Evolutionary conservation across 2,888 invertebrate species (phyloP).

Genomic region (Caenorhabditis sulstoni): DNA sequence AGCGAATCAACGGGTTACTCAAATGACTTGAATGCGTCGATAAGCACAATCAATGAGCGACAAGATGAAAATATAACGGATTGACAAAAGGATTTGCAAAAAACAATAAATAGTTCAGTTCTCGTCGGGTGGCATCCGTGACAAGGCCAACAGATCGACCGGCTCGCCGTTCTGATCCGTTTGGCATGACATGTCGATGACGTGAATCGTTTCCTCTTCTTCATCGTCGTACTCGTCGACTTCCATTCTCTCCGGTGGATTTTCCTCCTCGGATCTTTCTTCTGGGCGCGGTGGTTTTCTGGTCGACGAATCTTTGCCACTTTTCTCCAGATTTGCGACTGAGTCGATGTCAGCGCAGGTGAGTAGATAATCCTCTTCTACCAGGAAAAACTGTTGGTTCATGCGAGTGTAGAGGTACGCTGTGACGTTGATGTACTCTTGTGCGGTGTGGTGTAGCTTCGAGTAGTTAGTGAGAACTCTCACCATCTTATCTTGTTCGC

Average conservation of each 20-base stretch:
- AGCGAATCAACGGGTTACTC: no score
- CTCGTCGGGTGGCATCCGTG: not conserved
- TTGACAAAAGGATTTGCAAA: no score
- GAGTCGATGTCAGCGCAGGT: not conserved
- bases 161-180: not conserved
- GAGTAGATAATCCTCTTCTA: constrained; percentile 35
- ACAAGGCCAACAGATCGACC: no score
- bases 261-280: no score
- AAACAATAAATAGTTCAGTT: not conserved
- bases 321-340: no score
- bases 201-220: not conserved
- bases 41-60: no score
- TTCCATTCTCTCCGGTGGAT: not conserved
- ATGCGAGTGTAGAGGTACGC: constrained; percentile 19
- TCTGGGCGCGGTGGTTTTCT: no score
- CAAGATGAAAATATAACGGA: no score
- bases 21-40: no score
- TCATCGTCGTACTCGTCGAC: not conserved
- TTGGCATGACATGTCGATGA: not conserved
- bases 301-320: not conserved
- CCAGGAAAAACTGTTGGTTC: not conserved
- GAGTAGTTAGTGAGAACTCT: no score
- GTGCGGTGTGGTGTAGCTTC: not conserved
- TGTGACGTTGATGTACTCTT: constrained; percentile 10
- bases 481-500: no score